phyloP scores from a whole-genome alignment of 2,888 invertebrate species.

The Rhingia campestris region DNA sequence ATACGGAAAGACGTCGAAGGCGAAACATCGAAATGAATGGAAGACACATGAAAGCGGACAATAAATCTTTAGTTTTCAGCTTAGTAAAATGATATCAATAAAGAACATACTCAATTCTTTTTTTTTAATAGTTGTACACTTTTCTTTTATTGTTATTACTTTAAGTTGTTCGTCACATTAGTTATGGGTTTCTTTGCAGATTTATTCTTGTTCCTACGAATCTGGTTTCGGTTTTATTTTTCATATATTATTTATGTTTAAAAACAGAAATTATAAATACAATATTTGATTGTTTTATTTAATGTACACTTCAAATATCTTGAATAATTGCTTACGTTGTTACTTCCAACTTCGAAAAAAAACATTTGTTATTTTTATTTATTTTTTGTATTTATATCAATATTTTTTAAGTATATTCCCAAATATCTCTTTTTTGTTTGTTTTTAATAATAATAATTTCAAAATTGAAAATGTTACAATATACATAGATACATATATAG shows the following conservation, averaged over 20 bases:
- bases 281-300: slow-evolving; percentile 36
- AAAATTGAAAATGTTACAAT: slow-evolving; percentile 72
- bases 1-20: too few relatives aligned
- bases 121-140: slow-evolving; percentile 68
- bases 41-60: too few relatives aligned
- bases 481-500: slow-evolving; percentile 72
- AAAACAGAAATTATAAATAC: slow-evolving; percentile 42
- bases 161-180: slow-evolving; percentile 36
- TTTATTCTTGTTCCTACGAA: slow-evolving; percentile 41
- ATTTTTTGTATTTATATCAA: slow-evolving; percentile 55
- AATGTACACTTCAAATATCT: slow-evolving; percentile 50
- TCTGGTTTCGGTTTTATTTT: slow-evolving; percentile 31
- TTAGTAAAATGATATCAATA: too few relatives aligned
- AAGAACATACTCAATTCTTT: background rate
- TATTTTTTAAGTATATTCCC: slow-evolving; percentile 59
- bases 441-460: slow-evolving; percentile 53
- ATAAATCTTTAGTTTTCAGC: too few relatives aligned
- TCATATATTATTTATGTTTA: slow-evolving; percentile 3
- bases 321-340: slow-evolving; percentile 45
- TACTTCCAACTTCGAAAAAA: slow-evolving; percentile 54
- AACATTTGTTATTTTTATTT: slow-evolving; percentile 52
- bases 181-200: slow-evolving; percentile 7
- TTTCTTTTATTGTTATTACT: slow-evolving; percentile 59
- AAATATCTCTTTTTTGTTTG: slow-evolving; percentile 8
- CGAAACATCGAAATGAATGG: too few relatives aligned